Base-by-base conservation (phyloP, 2,797 vertebrate species). In the Crocidura indochinensis region DNA sequence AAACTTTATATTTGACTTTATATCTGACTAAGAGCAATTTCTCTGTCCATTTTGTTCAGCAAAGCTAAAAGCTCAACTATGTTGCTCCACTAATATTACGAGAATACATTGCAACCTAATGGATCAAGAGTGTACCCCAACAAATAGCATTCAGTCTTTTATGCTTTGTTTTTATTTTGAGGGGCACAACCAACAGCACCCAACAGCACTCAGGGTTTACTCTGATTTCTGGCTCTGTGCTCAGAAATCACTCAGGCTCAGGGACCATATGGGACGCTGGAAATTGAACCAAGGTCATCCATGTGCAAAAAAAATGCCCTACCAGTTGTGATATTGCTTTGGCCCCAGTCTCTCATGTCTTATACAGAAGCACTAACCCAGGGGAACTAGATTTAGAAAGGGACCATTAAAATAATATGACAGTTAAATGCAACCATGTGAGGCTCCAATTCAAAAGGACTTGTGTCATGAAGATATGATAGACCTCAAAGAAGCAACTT, bases 401-500 rank as follows among this genome's bases (percentile, higher is more conserved):
- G 2, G 27, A 5, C 24, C 46, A 69, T 60, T 47, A 27, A 84
- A 38, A 31, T 51, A 6, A 38, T 38, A 2, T 38, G 47, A 51
- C 38, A 15, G 5, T 73, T 79, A 73, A 64, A 46, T 20, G 65
- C 76, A 8, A 12, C 74, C 27, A 1, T 53, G 19, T 15, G 6
- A 20, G 19, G 2, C 60, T 19, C 71, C 79, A 44, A 49, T 71
- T 20, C 80, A 71, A 1, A 8, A 82, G 65, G 17, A 31, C 38
- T 14, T 17, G 22, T 38, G 15, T 74, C 60, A 46, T 77, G 62
- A 2, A 17, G 22, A 75, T 27, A 49, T 26, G 26, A 49, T 26
- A 75, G 56, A 91, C 27, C 67, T 0, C 1, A 8, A 3, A 0
- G 27, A 38, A 8, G 9, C 19, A 5, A 2, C 1, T 9, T 6